Conservation (phyloP, 2,888 invertebrate genomes). For the Thymelicus sylvestris region DNA sequence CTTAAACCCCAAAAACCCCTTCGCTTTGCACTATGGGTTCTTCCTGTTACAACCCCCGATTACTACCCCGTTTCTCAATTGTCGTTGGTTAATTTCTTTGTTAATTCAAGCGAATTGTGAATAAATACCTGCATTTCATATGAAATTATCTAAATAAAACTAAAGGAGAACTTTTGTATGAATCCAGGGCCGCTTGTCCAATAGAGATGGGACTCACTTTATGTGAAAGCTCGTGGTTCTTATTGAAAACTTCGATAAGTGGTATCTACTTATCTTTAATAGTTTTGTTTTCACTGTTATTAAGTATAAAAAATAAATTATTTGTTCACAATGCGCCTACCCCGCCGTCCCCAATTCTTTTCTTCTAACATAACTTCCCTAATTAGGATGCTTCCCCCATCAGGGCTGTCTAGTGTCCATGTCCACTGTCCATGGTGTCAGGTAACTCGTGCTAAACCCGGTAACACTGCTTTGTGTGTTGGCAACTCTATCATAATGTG, state of each 20-base stretch:
- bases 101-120: slow-evolving; percentile 29
- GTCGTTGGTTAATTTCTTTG: slow-evolving; percentile 36
- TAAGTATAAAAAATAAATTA: background rate
- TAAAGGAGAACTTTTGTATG: no score
- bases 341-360: slow-evolving; percentile 3
- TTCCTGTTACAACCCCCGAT: slow-evolving; percentile 31
- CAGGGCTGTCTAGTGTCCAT: slow-evolving; percentile 39
- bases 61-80: slow-evolving; percentile 30
- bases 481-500: slow-evolving; percentile 43
- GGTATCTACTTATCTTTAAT: no score
- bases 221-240: no score
- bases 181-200: no score
- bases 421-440: slow-evolving; percentile 44
- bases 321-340: slow-evolving; percentile 25
- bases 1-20: slow-evolving; percentile 25
- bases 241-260: no score
- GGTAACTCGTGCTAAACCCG: slow-evolving; percentile 49
- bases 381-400: slow-evolving; percentile 39
- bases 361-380: slow-evolving; percentile 25
- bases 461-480: slow-evolving; percentile 54
- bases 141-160: background rate
- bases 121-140: slow-evolving; percentile 14
- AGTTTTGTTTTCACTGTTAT: background rate
- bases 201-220: no score
- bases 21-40: slow-evolving; percentile 38